A percentile compares a stretch with the other conserved stretches of the same genome.
Conservation (phyloP, 2,113 vertebrate genomes). For the Sitta europaea region DNA sequence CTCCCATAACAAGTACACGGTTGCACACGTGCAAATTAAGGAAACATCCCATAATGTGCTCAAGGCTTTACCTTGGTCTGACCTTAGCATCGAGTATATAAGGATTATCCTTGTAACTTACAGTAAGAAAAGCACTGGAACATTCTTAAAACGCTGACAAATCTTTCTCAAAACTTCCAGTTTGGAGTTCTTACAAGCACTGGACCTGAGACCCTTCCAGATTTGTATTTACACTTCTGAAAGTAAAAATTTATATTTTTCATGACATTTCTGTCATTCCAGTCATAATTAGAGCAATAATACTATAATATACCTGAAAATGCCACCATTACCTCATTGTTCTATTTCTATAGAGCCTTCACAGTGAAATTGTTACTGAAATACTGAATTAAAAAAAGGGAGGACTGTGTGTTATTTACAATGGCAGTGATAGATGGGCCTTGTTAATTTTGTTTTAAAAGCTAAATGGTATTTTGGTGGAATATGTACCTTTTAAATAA, state of each 20-base stretch:
- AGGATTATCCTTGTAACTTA: neutral
- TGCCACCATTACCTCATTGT: neutral
- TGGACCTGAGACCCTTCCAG: neutral
- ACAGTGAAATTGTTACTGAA: neutral
- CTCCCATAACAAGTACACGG: neutral
- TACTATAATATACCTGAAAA: neutral
- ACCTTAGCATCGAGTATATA: neutral
- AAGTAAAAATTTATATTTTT: neutral
- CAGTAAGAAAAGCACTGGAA: neutral
- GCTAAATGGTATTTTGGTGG: neutral
- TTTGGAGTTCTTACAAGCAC: neutral
- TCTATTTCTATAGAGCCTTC: neutral
- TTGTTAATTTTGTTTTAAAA: constrained; percentile 6
- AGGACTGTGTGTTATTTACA: neutral
- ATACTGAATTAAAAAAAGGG: neutral
- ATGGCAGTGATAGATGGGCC: neutral
- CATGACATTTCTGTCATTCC: neutral
- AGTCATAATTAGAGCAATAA: neutral
- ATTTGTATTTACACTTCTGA: neutral
- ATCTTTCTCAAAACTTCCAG: neutral
- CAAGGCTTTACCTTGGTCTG: neutral
- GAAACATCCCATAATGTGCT: neutral
- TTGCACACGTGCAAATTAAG: neutral
- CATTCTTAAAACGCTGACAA: neutral
- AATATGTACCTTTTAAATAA: neutral